These are phyloP conservation scores for Micoletzkya japonica DNA, from an alignment of 2,888 invertebrate genomes.

Conservation along the genomic window DNA sequence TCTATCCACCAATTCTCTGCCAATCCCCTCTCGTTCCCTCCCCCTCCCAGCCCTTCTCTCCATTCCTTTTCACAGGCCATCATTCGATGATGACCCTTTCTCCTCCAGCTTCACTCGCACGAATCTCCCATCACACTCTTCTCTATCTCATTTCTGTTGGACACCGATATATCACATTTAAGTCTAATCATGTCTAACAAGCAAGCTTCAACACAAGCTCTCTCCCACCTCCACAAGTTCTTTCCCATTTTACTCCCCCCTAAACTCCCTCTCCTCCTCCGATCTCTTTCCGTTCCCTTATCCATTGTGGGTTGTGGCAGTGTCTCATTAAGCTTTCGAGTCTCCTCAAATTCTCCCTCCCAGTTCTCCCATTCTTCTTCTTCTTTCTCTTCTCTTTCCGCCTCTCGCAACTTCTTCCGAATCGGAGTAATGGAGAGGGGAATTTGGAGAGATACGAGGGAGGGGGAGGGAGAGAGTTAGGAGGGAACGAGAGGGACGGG, in stretches of 20 bases:
- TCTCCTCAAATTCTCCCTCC: slow-evolving; percentile 20
- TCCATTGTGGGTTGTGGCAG: background rate
- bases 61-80: no score
- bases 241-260: no score
- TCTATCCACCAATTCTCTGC: no score
- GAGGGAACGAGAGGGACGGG: slow-evolving; percentile 62
- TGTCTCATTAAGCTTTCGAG: slow-evolving; percentile 10
- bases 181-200: no score
- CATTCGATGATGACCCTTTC: no score
- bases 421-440: slow-evolving; percentile 2
- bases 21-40: background rate
- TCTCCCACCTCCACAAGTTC: no score
- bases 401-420: slow-evolving; percentile 9
- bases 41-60: background rate
- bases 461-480: slow-evolving; percentile 67
- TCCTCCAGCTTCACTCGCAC: no score
- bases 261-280: background rate
- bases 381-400: slow-evolving; percentile 14
- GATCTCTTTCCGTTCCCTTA: background rate
- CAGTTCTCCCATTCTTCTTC: slow-evolving; percentile 31
- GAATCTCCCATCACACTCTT: no score
- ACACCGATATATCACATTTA: no score
- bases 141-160: no score
- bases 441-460: background rate
- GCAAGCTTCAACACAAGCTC: no score